Percentiles rank a stretch among this genome's conserved stretches.
phyloP scores from a whole-genome alignment of 1,140 invertebrate genomes.

The Euura saliciscinereae region DNA sequence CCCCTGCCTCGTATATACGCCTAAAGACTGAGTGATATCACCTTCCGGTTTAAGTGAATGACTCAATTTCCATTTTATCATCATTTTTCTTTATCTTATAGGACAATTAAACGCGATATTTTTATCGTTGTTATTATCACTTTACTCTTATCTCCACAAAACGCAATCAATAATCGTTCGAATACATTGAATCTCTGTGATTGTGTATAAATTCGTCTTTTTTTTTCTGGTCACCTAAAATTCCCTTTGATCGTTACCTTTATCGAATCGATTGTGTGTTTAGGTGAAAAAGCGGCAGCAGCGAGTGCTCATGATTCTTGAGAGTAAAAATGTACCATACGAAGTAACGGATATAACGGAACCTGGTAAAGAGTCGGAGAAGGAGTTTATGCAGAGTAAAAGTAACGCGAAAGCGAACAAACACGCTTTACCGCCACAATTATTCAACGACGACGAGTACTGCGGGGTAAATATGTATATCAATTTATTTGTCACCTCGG shows the following conservation, averaged over 20 bases:
- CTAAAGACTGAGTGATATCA: no score
- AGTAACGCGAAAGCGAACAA: conserved; percentile 78
- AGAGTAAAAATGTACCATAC: conserved; percentile 87
- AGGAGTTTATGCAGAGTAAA: conserved; percentile 92
- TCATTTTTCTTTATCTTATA: no score
- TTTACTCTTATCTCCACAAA: no score
- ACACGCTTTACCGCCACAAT: conserved; percentile 86
- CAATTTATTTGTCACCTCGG: conserved; percentile 12
- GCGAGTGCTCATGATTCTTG: conserved; percentile 88
- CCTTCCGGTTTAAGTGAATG: no score
- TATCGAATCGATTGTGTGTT: background rate
- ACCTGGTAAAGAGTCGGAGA: conserved; percentile 84
- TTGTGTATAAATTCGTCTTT: no score
- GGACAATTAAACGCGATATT: no score
- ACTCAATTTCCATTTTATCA: no score
- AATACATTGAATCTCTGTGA: no score
- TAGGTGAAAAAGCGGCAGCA: conserved; percentile 95
- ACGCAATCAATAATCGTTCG: no score
- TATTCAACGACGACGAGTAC: conserved; percentile 92
- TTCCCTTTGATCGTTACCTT: no score
- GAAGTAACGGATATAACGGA: conserved; percentile 92
- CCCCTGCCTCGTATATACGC: background rate
- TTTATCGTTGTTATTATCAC: no score
- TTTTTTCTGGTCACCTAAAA: no score
- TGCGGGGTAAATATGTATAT: conserved; percentile 77